phyloP scores from a whole-genome alignment of 2,113 vertebrate species.

The Chamaetylas fuelleborni region DNA sequence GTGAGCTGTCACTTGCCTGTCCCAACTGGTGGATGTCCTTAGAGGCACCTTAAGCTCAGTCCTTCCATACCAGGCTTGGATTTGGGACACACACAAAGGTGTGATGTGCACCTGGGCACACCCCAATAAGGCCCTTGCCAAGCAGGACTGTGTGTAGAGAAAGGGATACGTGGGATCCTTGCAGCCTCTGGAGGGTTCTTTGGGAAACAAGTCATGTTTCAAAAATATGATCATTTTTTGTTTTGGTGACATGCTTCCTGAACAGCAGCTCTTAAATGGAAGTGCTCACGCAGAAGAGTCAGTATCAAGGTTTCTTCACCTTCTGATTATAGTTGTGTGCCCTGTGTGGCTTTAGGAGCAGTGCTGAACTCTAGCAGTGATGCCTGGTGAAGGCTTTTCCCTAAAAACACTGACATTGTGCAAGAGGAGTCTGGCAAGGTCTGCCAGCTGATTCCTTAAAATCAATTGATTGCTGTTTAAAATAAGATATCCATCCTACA shows the following conservation, averaged over 20 bases:
- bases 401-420: neutral
- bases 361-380: neutral
- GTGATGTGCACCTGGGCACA: neutral
- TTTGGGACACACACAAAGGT: neutral
- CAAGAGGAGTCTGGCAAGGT: neutral
- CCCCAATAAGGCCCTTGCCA: neutral
- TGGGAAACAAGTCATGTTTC: neutral
- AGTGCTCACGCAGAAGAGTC: neutral
- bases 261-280: neutral
- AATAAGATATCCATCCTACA: neutral
- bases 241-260: neutral
- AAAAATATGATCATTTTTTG: neutral
- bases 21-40: neutral
- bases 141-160: neutral
- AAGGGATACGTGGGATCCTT: neutral
- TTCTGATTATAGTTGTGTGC: neutral
- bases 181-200: neutral
- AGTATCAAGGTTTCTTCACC: neutral
- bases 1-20: neutral
- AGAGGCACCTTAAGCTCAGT: neutral
- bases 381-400: neutral
- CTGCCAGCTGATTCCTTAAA: neutral
- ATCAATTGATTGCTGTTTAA: neutral
- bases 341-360: neutral
- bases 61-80: neutral